These are phyloP conservation scores for Chaetophractus vellerosus DNA, from an alignment of 2,797 vertebrate species.

Conservation along the genomic window DNA sequence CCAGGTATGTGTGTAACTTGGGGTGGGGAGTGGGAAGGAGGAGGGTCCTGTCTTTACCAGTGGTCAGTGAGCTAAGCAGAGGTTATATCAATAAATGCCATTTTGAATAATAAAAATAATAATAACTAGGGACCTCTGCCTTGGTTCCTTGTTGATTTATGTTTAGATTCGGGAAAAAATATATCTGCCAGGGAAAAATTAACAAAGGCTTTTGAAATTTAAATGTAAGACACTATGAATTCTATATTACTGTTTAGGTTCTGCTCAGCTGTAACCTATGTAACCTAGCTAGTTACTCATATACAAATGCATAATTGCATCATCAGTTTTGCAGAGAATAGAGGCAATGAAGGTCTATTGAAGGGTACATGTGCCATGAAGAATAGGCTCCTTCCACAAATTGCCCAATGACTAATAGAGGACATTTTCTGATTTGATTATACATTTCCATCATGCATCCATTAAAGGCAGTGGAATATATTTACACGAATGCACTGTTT, in stretches of 20 bases:
- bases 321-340: neutral
- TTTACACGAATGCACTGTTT: neutral
- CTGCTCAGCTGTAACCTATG: neutral
- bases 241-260: neutral
- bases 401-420: neutral
- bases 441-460: neutral
- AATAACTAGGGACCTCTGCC: neutral
- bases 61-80: neutral
- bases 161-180: neutral
- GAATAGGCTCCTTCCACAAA: neutral
- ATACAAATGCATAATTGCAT: neutral
- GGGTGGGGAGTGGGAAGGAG: neutral
- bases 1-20: no score
- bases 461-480: neutral
- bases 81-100: neutral
- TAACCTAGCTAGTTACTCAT: neutral
- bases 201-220: conserved; percentile 10
- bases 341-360: neutral
- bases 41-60: neutral
- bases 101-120: neutral
- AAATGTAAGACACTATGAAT: neutral
- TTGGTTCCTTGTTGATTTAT: neutral
- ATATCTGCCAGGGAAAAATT: neutral
- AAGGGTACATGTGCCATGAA: no score
- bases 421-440: neutral